phyloP scores from a whole-genome alignment of 2,797 vertebrate species.

The Selene dorsalis region DNA sequence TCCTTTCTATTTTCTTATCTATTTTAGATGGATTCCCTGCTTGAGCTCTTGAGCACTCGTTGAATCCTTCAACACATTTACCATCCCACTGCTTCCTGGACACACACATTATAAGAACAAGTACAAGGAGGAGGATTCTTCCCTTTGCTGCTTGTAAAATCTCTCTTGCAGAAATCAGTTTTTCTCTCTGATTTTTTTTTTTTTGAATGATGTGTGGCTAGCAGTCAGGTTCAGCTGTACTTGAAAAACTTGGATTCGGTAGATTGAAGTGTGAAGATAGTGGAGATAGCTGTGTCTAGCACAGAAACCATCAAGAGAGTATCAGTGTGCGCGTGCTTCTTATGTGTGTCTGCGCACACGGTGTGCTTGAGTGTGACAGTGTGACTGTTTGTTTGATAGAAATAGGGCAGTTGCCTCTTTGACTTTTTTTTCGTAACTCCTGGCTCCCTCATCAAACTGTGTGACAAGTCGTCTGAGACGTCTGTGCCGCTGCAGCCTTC shows the following conservation, averaged over 20 bases:
- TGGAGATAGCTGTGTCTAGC: slow-evolving; percentile 23
- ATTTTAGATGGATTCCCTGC: too few species aligned
- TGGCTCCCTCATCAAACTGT: slow-evolving; percentile 45
- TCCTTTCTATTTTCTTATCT: too few species aligned
- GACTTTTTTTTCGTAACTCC: background rate
- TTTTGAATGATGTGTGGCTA: slow-evolving; percentile 15
- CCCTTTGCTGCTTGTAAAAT: slow-evolving; percentile 22
- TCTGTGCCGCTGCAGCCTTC: slow-evolving; percentile 30
- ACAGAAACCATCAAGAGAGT: background rate
- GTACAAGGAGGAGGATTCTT: background rate
- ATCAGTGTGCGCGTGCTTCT: background rate
- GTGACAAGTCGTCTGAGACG: slow-evolving; percentile 52
- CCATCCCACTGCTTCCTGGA: background rate
- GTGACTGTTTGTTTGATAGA: slow-evolving; percentile 25
- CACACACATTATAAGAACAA: background rate
- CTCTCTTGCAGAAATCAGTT: slow-evolving; percentile 7
- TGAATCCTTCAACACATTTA: too few species aligned
- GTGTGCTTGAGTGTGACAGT: background rate
- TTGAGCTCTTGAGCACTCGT: too few species aligned
- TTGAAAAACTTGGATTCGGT: slow-evolving; percentile 20
- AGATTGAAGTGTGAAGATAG: slow-evolving; percentile 17
- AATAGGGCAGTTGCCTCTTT: slow-evolving; percentile 16
- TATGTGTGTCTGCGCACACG: background rate
- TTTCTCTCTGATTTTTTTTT: background rate
- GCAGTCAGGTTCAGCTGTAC: background rate